Percentiles rank a stretch among this genome's conserved stretches.
Evolutionary conservation across 2,113 vertebrate genomes (phyloP).

Genomic region (Eretmochelys imbricata): DNA sequence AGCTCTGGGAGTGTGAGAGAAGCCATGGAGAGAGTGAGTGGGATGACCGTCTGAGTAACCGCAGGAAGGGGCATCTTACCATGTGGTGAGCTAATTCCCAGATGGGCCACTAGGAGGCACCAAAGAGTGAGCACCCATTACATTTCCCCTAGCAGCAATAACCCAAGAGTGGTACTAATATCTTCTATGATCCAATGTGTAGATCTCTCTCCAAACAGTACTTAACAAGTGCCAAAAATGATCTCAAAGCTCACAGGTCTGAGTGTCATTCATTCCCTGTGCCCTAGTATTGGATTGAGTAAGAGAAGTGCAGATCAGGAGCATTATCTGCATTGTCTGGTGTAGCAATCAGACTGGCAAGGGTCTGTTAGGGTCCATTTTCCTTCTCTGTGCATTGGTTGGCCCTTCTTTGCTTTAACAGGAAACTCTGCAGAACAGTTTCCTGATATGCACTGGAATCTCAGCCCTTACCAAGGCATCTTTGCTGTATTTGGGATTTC

Average conservation of each 20-base stretch:
- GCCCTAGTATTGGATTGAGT: neutral
- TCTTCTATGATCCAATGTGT: no score
- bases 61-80: no score
- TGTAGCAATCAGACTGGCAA: neutral
- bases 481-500: neutral
- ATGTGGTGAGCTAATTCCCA: no score
- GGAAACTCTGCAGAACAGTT: fast-evolving
- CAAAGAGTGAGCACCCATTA: no score
- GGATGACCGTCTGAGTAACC: no score
- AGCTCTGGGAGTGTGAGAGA: no score
- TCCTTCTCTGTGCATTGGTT: fast-evolving
- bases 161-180: no score
- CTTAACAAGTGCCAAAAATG: neutral
- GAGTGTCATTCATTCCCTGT: neutral
- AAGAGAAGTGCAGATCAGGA: neutral
- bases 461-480: fast-evolving
- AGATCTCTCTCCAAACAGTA: neutral
- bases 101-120: no score
- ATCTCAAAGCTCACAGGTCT: neutral
- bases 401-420: fast-evolving
- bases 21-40: no score
- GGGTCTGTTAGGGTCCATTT: no score
- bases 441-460: neutral
- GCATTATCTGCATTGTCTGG: neutral
- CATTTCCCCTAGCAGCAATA: no score